Percentiles rank a stretch among this genome's conserved stretches.
Evolutionary conservation across 2,113 vertebrate species (phyloP).

Genomic region (Speoplatyrhinus poulsoni): DNA sequence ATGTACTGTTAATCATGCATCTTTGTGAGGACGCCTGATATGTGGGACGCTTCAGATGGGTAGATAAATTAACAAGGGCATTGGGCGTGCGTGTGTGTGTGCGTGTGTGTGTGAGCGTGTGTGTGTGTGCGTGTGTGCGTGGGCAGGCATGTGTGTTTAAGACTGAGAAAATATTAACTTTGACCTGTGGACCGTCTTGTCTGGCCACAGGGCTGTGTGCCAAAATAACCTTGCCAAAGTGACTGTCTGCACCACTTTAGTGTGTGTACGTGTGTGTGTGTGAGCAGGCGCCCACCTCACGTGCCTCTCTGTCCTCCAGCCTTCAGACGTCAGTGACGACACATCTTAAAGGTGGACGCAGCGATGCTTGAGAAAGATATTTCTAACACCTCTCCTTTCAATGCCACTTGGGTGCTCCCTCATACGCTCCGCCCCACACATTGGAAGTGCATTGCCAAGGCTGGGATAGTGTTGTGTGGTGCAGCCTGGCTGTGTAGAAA

Average conservation of each 20-base stretch:
- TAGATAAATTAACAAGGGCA: constrained; percentile 13
- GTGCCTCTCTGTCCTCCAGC: constrained; percentile 32
- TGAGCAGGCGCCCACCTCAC: constrained; percentile 27
- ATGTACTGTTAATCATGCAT: constrained; percentile 53
- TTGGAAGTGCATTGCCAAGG: too few species aligned
- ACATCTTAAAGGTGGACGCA: too few species aligned
- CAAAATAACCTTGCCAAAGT: not conserved
- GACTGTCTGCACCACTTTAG: not conserved
- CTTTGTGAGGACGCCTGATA: constrained; percentile 30
- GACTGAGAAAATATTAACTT: constrained; percentile 18
- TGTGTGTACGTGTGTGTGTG: too few species aligned
- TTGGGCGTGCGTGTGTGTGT: constrained; percentile 4
- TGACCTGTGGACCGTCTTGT: constrained; percentile 6
- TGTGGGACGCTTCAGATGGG: not conserved
- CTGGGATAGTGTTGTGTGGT: too few species aligned
- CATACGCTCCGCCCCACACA: too few species aligned
- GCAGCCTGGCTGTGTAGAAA: too few species aligned
- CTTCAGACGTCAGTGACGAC: constrained; percentile 33
- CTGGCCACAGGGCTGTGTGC: constrained; percentile 8
- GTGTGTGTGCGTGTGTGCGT: not conserved
- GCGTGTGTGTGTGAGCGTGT: not conserved
- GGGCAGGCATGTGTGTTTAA: not conserved
- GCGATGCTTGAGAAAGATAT: too few species aligned
- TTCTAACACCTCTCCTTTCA: too few species aligned
- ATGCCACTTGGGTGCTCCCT: too few species aligned